Base-by-base conservation (phyloP, 2,888 invertebrate genomes). In the Thecocarcelia acutangulata region DNA sequence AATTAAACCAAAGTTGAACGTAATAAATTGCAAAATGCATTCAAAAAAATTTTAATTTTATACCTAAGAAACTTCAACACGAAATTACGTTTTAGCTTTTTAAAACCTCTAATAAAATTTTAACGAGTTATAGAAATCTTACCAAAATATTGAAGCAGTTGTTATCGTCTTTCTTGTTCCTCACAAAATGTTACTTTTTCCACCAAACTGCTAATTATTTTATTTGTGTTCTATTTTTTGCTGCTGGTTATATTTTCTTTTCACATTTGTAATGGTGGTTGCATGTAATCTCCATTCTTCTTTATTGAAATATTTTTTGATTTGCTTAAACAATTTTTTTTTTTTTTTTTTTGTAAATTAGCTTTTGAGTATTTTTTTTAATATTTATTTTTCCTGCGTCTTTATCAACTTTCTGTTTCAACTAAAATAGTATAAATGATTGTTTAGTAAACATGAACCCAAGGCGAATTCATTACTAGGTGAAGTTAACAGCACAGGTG, bases 51-150 rank as follows among this genome's bases (percentile, higher is more conserved):
- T 5, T 15, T 63, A 59, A 61, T 11, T 24, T 59, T 12, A n/a
- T n/a, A n/a, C n/a, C n/a, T 1, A 11, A 48, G 21, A 68, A 64
- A 56, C 59, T 64, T 66, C 2, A 24, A 40, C 12, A 42, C 19
- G 46, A 76, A 73, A 83, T 69, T 83, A 58, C 79, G 83, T 83
- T 76, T 76, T 76, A 77, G 73, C 61, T 54, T 44, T 33, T 48
- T 24, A 44, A 37, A 48, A 63, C 12, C 24, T 40, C n/a, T 48
- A 44, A 21, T 11, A 48, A 12, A 19, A 21, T 21, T 46, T 4
- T 1, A 59, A 0, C 2, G n/a, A 33, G 8, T 33, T 33, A 33
- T 6, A 8, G 6, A 63, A 52, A 17, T 54, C 61, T 81, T 73
- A 81, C 81, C 76, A 68, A 44, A 19, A 50, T 44, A 1, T 40